Conservation (phyloP, 2,113 vertebrate genomes). For the Ardeotis arabs region DNA sequence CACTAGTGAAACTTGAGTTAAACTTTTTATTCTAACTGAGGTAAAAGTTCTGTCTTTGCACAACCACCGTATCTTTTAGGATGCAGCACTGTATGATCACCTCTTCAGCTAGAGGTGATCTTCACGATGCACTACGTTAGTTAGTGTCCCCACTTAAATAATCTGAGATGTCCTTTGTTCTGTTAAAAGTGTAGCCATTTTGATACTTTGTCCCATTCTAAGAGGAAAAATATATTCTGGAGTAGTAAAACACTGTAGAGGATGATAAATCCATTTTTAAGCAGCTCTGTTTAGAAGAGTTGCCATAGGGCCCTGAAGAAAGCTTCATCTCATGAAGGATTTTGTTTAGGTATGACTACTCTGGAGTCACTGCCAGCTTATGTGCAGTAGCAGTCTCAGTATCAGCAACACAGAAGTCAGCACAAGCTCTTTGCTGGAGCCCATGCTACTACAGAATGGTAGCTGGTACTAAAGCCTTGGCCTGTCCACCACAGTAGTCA, state of each 20-base stretch:
- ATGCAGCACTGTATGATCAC: not conserved
- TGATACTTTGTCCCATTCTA: not conserved
- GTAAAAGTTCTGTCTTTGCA: not conserved
- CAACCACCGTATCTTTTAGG: not conserved
- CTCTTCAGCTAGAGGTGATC: not conserved
- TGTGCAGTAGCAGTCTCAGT: not conserved
- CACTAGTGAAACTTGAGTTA: not conserved
- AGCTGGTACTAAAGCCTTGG: not conserved
- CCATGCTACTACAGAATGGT: not conserved
- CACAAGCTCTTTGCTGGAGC: not conserved
- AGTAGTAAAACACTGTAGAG: not conserved
- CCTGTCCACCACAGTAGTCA: fast-evolving
- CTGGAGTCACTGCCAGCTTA: not conserved
- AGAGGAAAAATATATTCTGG: not conserved
- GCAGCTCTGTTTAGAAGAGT: not conserved
- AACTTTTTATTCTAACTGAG: not conserved
- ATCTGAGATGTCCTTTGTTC: not conserved
- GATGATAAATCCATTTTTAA: not conserved
- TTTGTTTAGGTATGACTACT: not conserved
- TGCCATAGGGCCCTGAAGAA: not conserved
- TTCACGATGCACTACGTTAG: not conserved
- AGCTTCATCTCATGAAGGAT: not conserved
- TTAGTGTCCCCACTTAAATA: not conserved
- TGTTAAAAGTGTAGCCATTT: not conserved
- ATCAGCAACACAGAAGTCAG: not conserved